These are phyloP conservation scores for Muraenolepis orangiensis DNA, from an alignment of 2,797 vertebrate genomes.

Conservation along the genomic window DNA sequence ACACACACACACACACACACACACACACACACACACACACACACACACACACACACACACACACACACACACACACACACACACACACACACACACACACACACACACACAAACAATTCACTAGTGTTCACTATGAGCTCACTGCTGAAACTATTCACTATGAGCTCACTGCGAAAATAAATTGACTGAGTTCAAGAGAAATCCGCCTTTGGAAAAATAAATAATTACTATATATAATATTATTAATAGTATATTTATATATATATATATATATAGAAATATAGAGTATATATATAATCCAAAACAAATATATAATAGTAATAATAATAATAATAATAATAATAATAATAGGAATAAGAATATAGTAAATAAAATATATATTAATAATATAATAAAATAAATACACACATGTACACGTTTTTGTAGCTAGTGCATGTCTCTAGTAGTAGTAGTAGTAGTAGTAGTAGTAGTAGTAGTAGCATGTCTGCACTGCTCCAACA, in stretches of 20 bases:
- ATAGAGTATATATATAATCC: neutral
- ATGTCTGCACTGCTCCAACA: neutral
- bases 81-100: slow-evolving; percentile 17
- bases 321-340: too few species aligned
- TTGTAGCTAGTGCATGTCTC: too few species aligned
- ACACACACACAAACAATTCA: slow-evolving; percentile 20
- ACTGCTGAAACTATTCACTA: slow-evolving; percentile 44
- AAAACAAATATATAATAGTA: too few species aligned
- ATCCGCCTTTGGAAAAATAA: neutral
- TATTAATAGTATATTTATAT: neutral
- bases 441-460: too few species aligned
- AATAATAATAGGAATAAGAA: too few species aligned
- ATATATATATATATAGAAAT: neutral
- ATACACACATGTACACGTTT: too few species aligned
- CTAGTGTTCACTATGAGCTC: slow-evolving; percentile 46
- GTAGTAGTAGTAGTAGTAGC: too few species aligned
- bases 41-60: slow-evolving; percentile 14
- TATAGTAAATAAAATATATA: too few species aligned
- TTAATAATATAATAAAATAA: too few species aligned
- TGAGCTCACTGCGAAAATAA: slow-evolving; percentile 37
- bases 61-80: slow-evolving; percentile 27
- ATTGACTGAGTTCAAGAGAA: slow-evolving; percentile 16
- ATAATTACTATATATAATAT: neutral
- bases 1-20: slow-evolving; percentile 36
- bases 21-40: slow-evolving; percentile 11